A percentile compares a stretch with the other conserved stretches of the same genome.
Evolutionary conservation across 92 coral and sea anemone genomes (phyloP).

Genomic region (Diadumene lineata): DNA sequence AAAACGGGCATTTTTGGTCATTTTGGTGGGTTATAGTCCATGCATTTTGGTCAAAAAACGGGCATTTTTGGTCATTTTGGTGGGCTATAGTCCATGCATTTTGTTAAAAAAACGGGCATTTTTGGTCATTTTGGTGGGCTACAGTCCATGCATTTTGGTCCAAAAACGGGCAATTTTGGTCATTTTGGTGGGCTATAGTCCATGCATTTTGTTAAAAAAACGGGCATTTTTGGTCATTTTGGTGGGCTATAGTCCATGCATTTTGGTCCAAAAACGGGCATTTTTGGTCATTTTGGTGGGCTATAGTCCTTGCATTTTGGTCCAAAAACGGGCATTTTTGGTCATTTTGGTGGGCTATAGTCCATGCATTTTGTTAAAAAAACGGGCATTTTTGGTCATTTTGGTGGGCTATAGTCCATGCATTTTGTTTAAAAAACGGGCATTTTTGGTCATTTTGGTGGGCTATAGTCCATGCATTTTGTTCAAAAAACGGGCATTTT

Average conservation of each 20-base stretch:
- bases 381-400: neutral
- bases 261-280: neutral
- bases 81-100: too few species aligned
- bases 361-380: neutral
- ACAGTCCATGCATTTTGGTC: too few species aligned
- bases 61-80: too few species aligned
- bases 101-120: too few species aligned
- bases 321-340: neutral
- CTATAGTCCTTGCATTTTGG: neutral
- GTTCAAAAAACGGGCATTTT: neutral
- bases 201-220: too few species aligned
- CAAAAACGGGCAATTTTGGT: too few species aligned
- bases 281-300: neutral
- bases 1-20: too few species aligned
- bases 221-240: too few species aligned
- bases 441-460: neutral
- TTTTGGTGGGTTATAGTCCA: too few species aligned
- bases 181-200: too few species aligned
- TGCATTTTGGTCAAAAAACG: too few species aligned
- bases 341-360: neutral
- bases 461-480: neutral
- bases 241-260: neutral
- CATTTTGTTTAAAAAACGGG: neutral
- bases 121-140: too few species aligned
- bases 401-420: neutral